phyloP scores from a whole-genome alignment of 1,140 invertebrate species.

The Coenobita brevimanus region DNA sequence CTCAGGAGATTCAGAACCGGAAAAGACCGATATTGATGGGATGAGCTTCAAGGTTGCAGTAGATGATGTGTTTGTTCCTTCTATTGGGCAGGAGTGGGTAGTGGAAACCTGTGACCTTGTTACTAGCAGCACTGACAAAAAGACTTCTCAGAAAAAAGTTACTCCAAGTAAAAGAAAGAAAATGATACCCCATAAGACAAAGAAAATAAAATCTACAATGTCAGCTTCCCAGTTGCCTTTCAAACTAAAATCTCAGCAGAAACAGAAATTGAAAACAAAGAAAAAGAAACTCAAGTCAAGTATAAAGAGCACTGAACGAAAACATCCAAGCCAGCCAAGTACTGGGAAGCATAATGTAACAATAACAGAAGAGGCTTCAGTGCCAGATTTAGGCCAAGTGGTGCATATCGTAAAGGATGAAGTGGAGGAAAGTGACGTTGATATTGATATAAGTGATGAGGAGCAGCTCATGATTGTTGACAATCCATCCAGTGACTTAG shows the following conservation, averaged over 20 bases:
- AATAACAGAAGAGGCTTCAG: not conserved
- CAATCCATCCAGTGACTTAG: slow-evolving; percentile 17
- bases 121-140: not conserved
- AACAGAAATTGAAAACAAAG: slow-evolving; percentile 38
- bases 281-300: slow-evolving; percentile 35
- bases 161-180: slow-evolving; percentile 9
- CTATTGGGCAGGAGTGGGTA: slow-evolving; percentile 52
- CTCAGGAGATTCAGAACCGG: not conserved
- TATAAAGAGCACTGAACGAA: not conserved
- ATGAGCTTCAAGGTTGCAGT: not conserved
- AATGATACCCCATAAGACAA: slow-evolving; percentile 14
- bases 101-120: not conserved
- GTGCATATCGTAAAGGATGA: slow-evolving; percentile 55
- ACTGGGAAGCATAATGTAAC: not conserved
- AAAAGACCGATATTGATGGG: not conserved
- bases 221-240: slow-evolving; percentile 24
- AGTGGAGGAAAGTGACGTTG: slow-evolving; percentile 56
- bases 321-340: not conserved
- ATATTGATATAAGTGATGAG: slow-evolving; percentile 69
- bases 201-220: not conserved
- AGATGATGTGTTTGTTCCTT: slow-evolving; percentile 27
- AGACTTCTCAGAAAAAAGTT: slow-evolving; percentile 1
- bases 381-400: slow-evolving; percentile 36
- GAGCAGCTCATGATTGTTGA: slow-evolving; percentile 56
- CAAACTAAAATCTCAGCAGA: slow-evolving; percentile 33